Conservation (phyloP, 2,888 invertebrate species). For the Oligia fasciuncula region DNA sequence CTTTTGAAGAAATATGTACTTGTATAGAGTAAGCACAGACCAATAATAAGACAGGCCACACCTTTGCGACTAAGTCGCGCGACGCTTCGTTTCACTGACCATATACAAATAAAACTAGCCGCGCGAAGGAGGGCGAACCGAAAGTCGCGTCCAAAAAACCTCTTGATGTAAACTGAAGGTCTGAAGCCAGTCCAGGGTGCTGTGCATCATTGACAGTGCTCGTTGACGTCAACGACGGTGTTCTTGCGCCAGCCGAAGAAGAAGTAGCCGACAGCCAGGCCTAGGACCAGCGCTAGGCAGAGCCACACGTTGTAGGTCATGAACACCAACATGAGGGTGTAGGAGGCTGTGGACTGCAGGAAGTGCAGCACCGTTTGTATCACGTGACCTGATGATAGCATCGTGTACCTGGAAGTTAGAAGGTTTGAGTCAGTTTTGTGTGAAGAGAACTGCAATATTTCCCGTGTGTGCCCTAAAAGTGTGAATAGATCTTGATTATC, state of each 20-base stretch:
- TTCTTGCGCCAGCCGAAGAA: constrained; percentile 98
- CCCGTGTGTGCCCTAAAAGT: no score
- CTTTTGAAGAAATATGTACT: constrained; percentile 53
- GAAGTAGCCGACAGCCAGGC: constrained; percentile 98
- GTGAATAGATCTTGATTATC: not conserved
- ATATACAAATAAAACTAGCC: constrained; percentile 9
- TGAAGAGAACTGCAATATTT: not conserved
- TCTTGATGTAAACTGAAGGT: constrained; percentile 37
- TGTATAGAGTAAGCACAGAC: constrained; percentile 48
- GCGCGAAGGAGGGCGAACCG: not conserved
- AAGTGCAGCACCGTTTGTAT: constrained; percentile 96
- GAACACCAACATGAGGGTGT: constrained; percentile 98
- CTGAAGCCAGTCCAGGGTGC: constrained; percentile 25
- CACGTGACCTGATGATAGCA: constrained; percentile 94
- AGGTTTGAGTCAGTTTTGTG: not conserved
- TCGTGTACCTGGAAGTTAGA: constrained; percentile 92
- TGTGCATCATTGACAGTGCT: constrained; percentile 95
- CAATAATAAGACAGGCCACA: constrained; percentile 36
- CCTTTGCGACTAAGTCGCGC: constrained; percentile 37
- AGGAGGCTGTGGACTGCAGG: constrained; percentile 96
- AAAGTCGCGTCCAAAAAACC: constrained; percentile 20
- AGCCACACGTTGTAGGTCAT: constrained; percentile 99
- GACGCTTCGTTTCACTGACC: constrained; percentile 15
- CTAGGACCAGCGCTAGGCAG: constrained; percentile 96
- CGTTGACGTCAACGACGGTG: constrained; percentile 96